Percentiles rank a stretch among this genome's conserved stretches.
These are phyloP conservation scores for Dissostichus mawsoni DNA, from an alignment of 2,113 vertebrate species.

Conservation along the genomic window DNA sequence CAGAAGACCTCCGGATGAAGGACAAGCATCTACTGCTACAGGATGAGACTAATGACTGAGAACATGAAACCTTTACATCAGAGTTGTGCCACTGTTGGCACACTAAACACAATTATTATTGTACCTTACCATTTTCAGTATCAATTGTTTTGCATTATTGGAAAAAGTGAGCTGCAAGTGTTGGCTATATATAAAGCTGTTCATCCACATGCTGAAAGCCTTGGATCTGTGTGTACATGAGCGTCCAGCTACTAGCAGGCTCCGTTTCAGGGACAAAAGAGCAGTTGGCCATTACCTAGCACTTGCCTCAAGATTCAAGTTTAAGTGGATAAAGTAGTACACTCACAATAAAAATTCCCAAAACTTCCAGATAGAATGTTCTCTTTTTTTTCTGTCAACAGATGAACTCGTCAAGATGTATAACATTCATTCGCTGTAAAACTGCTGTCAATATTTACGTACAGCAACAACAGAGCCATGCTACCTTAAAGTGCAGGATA, in stretches of 20 bases:
- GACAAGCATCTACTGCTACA: conserved; percentile 3
- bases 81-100: background rate
- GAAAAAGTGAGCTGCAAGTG: background rate
- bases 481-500: conserved; percentile 19
- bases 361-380: background rate
- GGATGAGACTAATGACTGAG: background rate
- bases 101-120: background rate
- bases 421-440: conserved; percentile 30
- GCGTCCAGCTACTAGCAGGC: background rate
- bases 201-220: background rate
- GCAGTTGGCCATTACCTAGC: conserved; percentile 17
- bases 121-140: background rate
- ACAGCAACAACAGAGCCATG: conserved; percentile 18
- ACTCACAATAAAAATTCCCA: conserved; percentile 20
- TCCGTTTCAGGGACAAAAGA: background rate
- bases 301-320: conserved; percentile 32
- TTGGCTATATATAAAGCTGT: background rate
- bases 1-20: conserved; percentile 1
- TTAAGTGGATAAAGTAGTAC: conserved; percentile 20
- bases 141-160: background rate
- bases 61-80: background rate
- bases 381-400: conserved; percentile 11
- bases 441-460: conserved; percentile 1
- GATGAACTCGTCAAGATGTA: background rate
- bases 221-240: background rate